A percentile compares a stretch with the other conserved stretches of the same genome.
These are phyloP conservation scores for Enteromius radiatus DNA, from an alignment of 2,797 vertebrate genomes.

Conservation along the genomic window DNA sequence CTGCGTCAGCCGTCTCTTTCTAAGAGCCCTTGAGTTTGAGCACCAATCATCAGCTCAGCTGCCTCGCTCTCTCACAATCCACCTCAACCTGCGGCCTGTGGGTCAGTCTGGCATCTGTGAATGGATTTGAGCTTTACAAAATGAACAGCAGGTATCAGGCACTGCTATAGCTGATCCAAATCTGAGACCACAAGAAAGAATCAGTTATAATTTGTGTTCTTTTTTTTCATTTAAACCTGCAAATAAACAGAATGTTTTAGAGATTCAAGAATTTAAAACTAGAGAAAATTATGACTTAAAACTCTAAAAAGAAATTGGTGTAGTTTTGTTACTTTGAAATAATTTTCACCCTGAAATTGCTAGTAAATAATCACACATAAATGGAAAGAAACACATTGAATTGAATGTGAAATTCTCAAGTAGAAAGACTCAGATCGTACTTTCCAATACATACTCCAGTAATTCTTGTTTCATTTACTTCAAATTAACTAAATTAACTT, in stretches of 20 bases:
- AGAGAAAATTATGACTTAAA: not conserved
- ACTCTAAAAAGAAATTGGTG: not conserved
- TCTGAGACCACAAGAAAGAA: not conserved
- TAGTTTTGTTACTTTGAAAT: not conserved
- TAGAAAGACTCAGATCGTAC: not conserved
- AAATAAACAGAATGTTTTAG: not conserved
- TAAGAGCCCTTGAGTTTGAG: constrained; percentile 50
- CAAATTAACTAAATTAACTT: not conserved
- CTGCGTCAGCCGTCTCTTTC: constrained; percentile 51
- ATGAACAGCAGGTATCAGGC: constrained; percentile 1
- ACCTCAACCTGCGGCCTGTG: constrained; percentile 32
- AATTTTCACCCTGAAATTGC: not conserved
- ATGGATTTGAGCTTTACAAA: constrained; percentile 23
- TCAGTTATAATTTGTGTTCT: too few relatives aligned
- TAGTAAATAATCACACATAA: not conserved
- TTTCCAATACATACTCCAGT: not conserved
- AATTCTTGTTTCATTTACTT: not conserved
- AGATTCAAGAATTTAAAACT: not conserved
- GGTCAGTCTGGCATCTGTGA: constrained; percentile 25
- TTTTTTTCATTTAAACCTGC: not conserved
- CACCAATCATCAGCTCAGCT: constrained; percentile 41
- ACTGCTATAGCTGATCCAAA: constrained; percentile 3
- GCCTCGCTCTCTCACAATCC: constrained; percentile 19
- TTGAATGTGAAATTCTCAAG: not conserved
- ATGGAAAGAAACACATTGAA: not conserved